phyloP scores from a whole-genome alignment of 2,797 vertebrate species.

The Sorex maritimensis region DNA sequence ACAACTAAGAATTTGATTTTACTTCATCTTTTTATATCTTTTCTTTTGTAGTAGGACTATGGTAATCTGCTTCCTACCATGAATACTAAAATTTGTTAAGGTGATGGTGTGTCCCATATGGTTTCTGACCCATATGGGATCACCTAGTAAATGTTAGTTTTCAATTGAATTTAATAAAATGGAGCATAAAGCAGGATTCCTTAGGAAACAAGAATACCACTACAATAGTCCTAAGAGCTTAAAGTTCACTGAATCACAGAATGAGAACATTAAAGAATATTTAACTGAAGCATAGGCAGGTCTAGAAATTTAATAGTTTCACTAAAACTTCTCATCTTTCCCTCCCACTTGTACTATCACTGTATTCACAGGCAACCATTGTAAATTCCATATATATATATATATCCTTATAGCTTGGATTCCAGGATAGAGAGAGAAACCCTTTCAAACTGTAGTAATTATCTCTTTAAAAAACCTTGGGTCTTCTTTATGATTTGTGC shows the following conservation, averaged over 20 bases:
- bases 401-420: background rate
- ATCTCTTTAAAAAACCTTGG: background rate
- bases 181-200: background rate
- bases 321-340: background rate
- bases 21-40: background rate
- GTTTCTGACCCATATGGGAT: conserved; percentile 32
- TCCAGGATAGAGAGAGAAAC: conserved; percentile 37
- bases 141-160: conserved; percentile 39
- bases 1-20: background rate
- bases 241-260: background rate
- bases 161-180: conserved; percentile 16
- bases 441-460: background rate
- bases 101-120: background rate
- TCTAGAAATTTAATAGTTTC: conserved; percentile 7
- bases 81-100: conserved; percentile 1
- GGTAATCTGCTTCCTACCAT: conserved; percentile 26
- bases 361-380: conserved; percentile 56
- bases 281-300: conserved; percentile 7
- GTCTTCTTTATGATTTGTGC: background rate
- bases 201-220: conserved; percentile 17
- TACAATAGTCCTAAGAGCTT: background rate
- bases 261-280: conserved; percentile 33
- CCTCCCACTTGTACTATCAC: background rate
- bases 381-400: conserved; percentile 20
- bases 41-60: conserved; percentile 32